Evolutionary conservation across 2,888 invertebrate species (phyloP), one percentile per base, ranked within the genome.

Genomic region (Caenorhabditis parvicauda): DNA sequence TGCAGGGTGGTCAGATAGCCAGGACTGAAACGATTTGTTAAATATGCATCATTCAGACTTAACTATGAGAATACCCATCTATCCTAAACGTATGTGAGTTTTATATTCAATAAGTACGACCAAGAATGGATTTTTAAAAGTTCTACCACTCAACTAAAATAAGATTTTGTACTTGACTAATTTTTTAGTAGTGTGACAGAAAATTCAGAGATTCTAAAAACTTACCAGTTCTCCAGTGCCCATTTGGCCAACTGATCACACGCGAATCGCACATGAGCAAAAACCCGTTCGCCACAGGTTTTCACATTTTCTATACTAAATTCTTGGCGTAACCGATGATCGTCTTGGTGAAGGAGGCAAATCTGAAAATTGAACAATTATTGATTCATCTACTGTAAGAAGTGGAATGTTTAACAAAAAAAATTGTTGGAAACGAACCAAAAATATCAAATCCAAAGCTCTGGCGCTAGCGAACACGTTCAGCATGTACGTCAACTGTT

Each of bases 361-460:
- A n/a, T n/a, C n/a, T n/a, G n/a, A n/a, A n/a, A n/a, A n/a, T n/a
- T n/a, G n/a, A n/a, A n/a, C n/a, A n/a, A n/a, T n/a, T n/a, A n/a
- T n/a, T n/a, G n/a, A n/a, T n/a, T n/a, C n/a, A n/a, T n/a, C n/a
- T n/a, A n/a, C n/a, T n/a, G n/a, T n/a, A n/a, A n/a, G n/a, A n/a
- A n/a, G n/a, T n/a, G n/a, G n/a, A 43, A 28, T n/a, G 21, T 19
- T 22, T n/a, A 45, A 24, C 14, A 39, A 22, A 12, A 27, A 52
- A 21, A 43, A 19, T 14, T 14, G 29, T 12, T 42, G 12, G 46
- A 24, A 27, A 53, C 57, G 41, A 21, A 72, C 72, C 54, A 76
- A 39, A 39, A 69, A 74, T 3, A 74, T 67, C 78, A 77, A 78
- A 38, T 78, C 77, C 29, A 75, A 57, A 6, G 74, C 56, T 6